Evolutionary conservation across 2,888 invertebrate genomes (phyloP), one percentile per base, ranked within the genome.

Genomic region (Tineola bisselliella): DNA sequence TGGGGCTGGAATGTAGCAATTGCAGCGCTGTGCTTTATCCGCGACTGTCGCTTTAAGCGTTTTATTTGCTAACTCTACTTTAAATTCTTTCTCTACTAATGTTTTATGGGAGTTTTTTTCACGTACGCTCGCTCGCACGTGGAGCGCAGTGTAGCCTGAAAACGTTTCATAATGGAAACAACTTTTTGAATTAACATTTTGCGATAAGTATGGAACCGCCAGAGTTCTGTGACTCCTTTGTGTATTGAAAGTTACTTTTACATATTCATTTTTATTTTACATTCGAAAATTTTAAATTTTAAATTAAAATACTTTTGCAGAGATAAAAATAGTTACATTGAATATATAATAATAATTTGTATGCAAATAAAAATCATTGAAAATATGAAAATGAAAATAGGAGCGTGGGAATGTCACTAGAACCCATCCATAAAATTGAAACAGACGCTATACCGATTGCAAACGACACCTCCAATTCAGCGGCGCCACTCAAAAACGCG

Each of bases 171-270:
- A 83, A 84, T 83, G 81, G 79, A 84, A 84, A 76, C 78, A 81
- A 84, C 84, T 84, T 84, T 86, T 79, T 84, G 78, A 84, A 84
- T 83, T 81, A 82, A 79, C 80, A 78, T 79, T 58, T 58, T 33
- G 75, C 76, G 73, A 76, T 77, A 75, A 76, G 75, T 76, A 70
- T 33, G 13, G 58, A 17, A 33, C 73, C 73, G 70, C 71, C 69
- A 67, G 67, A 68, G 68, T 66, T 78, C 77, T 77, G 75, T 69
- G 70, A 71, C 71, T 52, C 58, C 44, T 59, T 30, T 78, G 79
- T 81, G 76, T 79, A 81, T 80, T 78, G 76, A 76, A 77, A 73
- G 75, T 74, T 25, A 54, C 33, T 33, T 33, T 58, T 33, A 58
- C 58, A 58, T 56, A 19, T 33, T 58, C 33, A 33, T 13, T 58